Evolutionary conservation across 64 coral and sea anemone genomes (phyloP).

Genomic region (Dendronephthya gigantea): DNA sequence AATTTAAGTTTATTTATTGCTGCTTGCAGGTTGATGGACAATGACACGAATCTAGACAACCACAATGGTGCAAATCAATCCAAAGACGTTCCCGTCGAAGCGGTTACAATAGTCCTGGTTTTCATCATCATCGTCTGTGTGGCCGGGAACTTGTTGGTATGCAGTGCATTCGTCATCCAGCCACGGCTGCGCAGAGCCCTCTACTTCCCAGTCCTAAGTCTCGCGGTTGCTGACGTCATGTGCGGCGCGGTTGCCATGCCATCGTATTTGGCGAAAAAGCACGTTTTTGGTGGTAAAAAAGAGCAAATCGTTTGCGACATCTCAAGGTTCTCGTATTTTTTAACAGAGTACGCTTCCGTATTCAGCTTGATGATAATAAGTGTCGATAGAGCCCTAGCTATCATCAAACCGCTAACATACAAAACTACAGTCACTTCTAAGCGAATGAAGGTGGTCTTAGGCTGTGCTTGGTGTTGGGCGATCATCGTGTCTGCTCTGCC

Average conservation of each 20-base stretch:
- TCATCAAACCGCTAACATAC: background rate
- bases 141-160: slow-evolving; percentile 42
- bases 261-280: slow-evolving; percentile 62
- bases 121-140: slow-evolving; percentile 41
- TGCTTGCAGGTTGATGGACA: background rate
- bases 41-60: background rate
- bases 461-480: background rate
- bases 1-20: no score
- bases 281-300: slow-evolving; percentile 10
- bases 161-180: slow-evolving; percentile 45
- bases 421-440: slow-evolving; percentile 1
- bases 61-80: background rate
- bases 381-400: background rate
- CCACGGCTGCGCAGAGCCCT: slow-evolving; percentile 54
- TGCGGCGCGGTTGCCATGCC: slow-evolving; percentile 60
- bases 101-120: slow-evolving; percentile 9
- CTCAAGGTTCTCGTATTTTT: slow-evolving; percentile 27
- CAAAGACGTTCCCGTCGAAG: background rate
- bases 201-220: slow-evolving; percentile 55
- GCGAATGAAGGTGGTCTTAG: background rate
- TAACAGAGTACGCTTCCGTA: background rate
- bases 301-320: slow-evolving; percentile 45
- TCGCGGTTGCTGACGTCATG: slow-evolving; percentile 69
- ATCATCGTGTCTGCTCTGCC: background rate
- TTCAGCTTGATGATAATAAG: background rate